phyloP scores from a whole-genome alignment of 2,797 vertebrate genomes.

The Phaenicophaeus curvirostris region DNA sequence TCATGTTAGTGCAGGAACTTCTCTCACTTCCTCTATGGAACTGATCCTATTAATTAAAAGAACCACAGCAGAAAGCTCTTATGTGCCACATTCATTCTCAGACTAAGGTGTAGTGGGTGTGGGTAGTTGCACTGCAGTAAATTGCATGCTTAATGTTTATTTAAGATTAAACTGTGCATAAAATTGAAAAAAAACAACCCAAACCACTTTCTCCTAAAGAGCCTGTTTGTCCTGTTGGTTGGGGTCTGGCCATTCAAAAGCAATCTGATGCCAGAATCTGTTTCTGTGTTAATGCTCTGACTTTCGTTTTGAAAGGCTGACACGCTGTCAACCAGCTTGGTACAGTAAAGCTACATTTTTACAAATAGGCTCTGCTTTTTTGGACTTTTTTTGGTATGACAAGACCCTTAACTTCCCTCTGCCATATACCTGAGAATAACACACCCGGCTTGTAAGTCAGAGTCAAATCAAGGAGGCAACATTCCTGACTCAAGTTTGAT shows the following conservation, averaged over 20 bases:
- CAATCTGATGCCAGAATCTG: neutral
- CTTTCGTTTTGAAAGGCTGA: neutral
- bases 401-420: slow-evolving; percentile 22
- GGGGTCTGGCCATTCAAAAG: neutral
- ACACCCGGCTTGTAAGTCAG: neutral
- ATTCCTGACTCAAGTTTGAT: slow-evolving; percentile 16
- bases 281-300: neutral
- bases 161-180: neutral
- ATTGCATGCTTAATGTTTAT: neutral
- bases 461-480: neutral
- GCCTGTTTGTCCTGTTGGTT: neutral
- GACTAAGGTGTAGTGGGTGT: slow-evolving; percentile 1
- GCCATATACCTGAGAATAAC: slow-evolving; percentile 39
- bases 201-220: neutral
- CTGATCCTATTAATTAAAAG: neutral
- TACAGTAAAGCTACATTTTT: neutral
- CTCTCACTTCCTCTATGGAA: neutral
- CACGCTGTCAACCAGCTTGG: neutral
- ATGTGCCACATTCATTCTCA: neutral
- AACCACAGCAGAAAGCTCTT: neutral
- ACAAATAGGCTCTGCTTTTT: neutral
- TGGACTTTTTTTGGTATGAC: neutral
- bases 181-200: neutral
- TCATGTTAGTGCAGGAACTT: neutral
- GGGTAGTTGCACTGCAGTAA: neutral